Base-by-base conservation (phyloP, 1,140 invertebrate species). In the Galendromus occidentalis region DNA sequence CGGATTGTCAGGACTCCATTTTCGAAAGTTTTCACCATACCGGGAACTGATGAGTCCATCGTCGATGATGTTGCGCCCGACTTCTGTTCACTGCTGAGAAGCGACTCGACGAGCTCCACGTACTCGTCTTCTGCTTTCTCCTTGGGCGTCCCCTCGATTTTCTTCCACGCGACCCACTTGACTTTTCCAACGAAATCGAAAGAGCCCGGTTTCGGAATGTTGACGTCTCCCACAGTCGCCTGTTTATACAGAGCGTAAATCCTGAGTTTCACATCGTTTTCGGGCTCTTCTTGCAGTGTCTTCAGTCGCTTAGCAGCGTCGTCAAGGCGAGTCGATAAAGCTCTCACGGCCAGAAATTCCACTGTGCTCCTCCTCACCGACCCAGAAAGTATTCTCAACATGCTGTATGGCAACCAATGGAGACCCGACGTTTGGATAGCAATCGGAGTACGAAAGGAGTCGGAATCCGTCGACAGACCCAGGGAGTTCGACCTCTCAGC, bases 141-240 rank as follows among this genome's bases (percentile, higher is more conserved):
- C 72, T 78, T 71, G 33, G 71, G 67, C 65, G 74, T 70, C 29
- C 65, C 70, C 20, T 78, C 80, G 7, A 82, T 71, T 30, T 68
- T 66, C 70, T 77, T 81, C 82, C 82, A 83, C 6, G 82, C 81
- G 67, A 80, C 78, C 80, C 81, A 83, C 72, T 83, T 83, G 7
- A 80, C 81, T 68, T 79, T 78, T 2, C 79, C 81, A 42, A 82
- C 80, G 70, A 83, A 75, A 70, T 83, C 81, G 72, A 82, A 76
- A 75, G 81, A 78, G n/a, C 80, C 80, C 33, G 82, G 82, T 66
- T 80, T 79, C 20, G 75, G 72, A 6, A 71, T 74, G 63, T 76
- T 78, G 64, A 79, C 80, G 66, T 77, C 72, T 7, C 82, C 82
- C 55, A 72, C 69, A 0, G 80, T 82, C 4, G 80, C 76, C 73